These are phyloP conservation scores for Puma concolor DNA, from an alignment of 2,113 vertebrate genomes.

Conservation along the genomic window DNA sequence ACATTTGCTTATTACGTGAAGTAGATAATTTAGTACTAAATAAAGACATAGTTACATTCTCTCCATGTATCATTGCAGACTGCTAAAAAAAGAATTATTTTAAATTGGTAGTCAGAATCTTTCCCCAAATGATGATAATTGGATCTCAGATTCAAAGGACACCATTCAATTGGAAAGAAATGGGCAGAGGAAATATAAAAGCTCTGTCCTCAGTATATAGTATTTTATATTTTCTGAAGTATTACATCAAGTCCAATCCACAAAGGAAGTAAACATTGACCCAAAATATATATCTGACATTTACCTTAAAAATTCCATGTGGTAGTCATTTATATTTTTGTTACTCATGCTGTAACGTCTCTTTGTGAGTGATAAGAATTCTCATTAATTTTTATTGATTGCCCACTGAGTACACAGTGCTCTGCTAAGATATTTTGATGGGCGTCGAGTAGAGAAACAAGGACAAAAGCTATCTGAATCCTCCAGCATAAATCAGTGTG, in stretches of 20 bases:
- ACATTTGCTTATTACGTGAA: slow-evolving; percentile 67
- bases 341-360: not conserved
- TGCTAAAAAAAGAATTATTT: slow-evolving; percentile 62
- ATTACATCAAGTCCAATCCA: not conserved
- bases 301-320: not conserved
- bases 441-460: not conserved
- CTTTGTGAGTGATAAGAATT: not conserved
- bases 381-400: not conserved
- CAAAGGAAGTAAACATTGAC: not conserved
- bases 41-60: slow-evolving; percentile 35
- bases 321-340: not conserved
- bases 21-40: slow-evolving; percentile 69
- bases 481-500: not conserved
- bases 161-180: slow-evolving; percentile 3
- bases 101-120: slow-evolving; percentile 59
- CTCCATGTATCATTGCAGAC: slow-evolving; percentile 6
- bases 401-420: not conserved
- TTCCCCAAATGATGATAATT: slow-evolving; percentile 64
- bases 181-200: not conserved
- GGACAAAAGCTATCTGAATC: not conserved
- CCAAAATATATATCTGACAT: not conserved
- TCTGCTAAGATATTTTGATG: not conserved
- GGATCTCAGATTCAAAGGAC: slow-evolving; percentile 48
- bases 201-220: not conserved
- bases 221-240: not conserved